Evolutionary conservation across 2,888 invertebrate genomes (phyloP).

Genomic region (Cabera pusaria): DNA sequence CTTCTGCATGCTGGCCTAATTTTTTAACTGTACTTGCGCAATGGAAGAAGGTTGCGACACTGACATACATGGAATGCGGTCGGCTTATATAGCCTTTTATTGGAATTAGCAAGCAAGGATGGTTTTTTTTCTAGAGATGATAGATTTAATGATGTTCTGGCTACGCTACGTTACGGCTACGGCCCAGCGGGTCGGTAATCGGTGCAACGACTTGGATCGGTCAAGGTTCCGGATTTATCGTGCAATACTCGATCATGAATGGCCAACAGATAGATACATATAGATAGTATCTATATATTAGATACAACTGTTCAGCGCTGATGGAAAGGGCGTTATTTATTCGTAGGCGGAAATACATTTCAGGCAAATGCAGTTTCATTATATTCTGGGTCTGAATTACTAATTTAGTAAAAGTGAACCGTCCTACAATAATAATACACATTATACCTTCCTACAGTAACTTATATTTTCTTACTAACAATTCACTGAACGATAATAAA

Average conservation of each 20-base stretch:
- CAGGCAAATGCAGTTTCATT: too few relatives aligned
- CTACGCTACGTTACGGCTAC: too few relatives aligned
- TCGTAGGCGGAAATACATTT: too few relatives aligned
- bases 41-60: constrained; percentile 78
- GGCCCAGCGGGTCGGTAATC: constrained; percentile 54
- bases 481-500: too few relatives aligned
- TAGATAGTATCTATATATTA: too few relatives aligned
- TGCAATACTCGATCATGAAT: constrained; percentile 13
- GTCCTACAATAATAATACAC: too few relatives aligned
- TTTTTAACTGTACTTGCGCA: constrained; percentile 62
- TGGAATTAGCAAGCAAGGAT: constrained; percentile 64
- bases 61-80: constrained; percentile 72
- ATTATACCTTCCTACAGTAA: too few relatives aligned
- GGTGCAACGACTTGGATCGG: constrained; percentile 60
- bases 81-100: constrained; percentile 69
- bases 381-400: too few relatives aligned
- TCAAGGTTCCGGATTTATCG: constrained; percentile 47
- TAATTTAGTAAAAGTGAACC: too few relatives aligned
- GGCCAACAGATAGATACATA: constrained; percentile 13
- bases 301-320: too few relatives aligned
- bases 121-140: constrained; percentile 58
- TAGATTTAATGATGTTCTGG: constrained; percentile 41
- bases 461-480: too few relatives aligned
- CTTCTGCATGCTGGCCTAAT: constrained; percentile 54
- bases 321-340: too few relatives aligned